Evolutionary conservation across 2,797 vertebrate species (phyloP).

Genomic region (Crypturellus tataupa): DNA sequence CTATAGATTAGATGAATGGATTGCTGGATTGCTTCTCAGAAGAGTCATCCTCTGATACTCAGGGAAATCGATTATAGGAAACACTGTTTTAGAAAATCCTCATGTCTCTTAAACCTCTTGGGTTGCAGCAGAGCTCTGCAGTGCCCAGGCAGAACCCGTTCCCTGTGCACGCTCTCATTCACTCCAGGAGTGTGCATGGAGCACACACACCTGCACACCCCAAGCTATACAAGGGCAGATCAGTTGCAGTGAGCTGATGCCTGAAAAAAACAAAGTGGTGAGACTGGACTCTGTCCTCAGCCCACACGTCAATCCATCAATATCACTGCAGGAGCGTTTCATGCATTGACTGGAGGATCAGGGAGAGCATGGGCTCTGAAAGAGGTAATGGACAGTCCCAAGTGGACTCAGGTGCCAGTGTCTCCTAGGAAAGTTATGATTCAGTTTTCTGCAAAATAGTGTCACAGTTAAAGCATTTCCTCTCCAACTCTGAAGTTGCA

Average conservation of each 20-base stretch:
- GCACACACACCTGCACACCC: fast-evolving
- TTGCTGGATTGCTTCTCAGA: neutral
- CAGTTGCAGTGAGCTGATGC: neutral
- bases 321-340: neutral
- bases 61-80: neutral
- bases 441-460: neutral
- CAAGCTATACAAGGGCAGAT: too few relatives aligned
- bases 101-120: neutral
- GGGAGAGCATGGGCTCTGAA: neutral
- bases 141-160: neutral
- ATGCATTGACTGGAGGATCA: too few relatives aligned
- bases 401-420: neutral
- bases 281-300: neutral
- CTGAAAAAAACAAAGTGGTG: neutral
- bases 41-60: neutral
- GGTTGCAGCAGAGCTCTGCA: neutral
- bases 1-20: neutral
- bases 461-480: neutral
- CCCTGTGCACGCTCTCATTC: neutral
- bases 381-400: neutral
- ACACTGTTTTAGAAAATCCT: neutral
- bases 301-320: neutral
- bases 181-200: neutral
- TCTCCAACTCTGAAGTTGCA: neutral
- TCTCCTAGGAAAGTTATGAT: neutral